Conservation (phyloP, 1,140 invertebrate species). For the Eubasilissa regina region DNA sequence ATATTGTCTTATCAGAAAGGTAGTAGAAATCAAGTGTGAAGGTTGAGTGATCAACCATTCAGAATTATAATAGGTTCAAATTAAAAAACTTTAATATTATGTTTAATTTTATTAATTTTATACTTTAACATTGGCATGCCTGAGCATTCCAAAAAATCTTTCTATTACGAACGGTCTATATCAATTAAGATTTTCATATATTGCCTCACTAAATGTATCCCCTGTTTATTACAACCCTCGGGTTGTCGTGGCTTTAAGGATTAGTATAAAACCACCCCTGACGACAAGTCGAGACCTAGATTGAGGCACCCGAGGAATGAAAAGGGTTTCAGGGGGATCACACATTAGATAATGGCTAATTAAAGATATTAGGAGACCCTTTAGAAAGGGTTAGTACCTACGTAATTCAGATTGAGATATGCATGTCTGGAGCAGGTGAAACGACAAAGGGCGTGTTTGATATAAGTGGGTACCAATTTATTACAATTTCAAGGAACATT, state of each 20-base stretch:
- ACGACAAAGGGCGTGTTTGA: background rate
- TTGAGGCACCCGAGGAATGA: background rate
- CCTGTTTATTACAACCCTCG: constrained; percentile 4
- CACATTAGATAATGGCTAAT: constrained; percentile 52
- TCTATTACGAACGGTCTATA: too few relatives aligned
- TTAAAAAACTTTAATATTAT: too few relatives aligned
- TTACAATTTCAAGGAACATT: background rate
- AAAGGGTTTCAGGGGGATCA: constrained; percentile 48
- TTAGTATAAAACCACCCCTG: background rate
- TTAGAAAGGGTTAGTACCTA: background rate
- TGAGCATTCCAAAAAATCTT: background rate
- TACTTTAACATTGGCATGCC: too few relatives aligned
- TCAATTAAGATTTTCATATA: too few relatives aligned
- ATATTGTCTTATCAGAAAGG: too few relatives aligned
- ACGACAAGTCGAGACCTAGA: background rate
- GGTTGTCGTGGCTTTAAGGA: background rate
- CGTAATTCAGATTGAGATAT: constrained; percentile 3
- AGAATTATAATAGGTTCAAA: too few relatives aligned
- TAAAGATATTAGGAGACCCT: constrained; percentile 42
- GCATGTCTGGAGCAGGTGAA: constrained; percentile 1
- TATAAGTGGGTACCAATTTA: background rate
- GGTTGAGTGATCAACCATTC: too few relatives aligned
- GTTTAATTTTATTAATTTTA: too few relatives aligned
- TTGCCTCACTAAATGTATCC: background rate
- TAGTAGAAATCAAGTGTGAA: too few relatives aligned